phyloP scores from a whole-genome alignment of 2,797 vertebrate species.

The Scolopax bukidnonensis region DNA sequence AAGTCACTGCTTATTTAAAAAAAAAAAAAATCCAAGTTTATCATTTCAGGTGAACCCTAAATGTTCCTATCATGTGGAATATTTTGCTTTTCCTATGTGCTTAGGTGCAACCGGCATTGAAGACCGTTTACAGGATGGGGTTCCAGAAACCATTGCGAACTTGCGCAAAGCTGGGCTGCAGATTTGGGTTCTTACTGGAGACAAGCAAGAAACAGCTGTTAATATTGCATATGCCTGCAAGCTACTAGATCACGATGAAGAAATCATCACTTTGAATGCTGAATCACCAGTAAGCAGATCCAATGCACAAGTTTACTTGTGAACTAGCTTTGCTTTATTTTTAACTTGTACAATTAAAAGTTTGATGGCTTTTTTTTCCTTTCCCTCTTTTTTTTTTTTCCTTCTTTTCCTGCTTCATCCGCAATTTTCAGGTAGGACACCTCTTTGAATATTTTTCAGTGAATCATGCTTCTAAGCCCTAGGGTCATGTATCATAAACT shows the following conservation, averaged over 20 bases:
- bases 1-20: neutral
- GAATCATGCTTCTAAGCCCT: neutral
- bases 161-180: slow-evolving; percentile 92
- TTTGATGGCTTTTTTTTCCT: neutral
- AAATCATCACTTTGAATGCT: slow-evolving; percentile 93
- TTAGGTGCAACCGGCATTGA: slow-evolving; percentile 95
- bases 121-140: slow-evolving; percentile 95
- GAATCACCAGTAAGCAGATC: slow-evolving; percentile 86
- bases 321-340: neutral
- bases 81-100: neutral
- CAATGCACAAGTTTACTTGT: neutral
- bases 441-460: slow-evolving; percentile 25
- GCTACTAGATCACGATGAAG: slow-evolving; percentile 93
- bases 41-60: neutral
- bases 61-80: neutral
- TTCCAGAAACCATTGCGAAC: slow-evolving; percentile 92
- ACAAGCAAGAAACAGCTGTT: slow-evolving; percentile 97
- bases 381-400: neutral
- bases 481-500: neutral
- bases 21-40: neutral
- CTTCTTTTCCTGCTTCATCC: slow-evolving; percentile 30
- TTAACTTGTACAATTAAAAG: neutral
- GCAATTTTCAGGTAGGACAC: slow-evolving; percentile 28
- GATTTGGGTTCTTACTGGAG: slow-evolving; percentile 98
- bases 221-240: slow-evolving; percentile 97